Evolutionary conservation across 2,113 vertebrate genomes (phyloP).

Genomic region (Limanda limanda): DNA sequence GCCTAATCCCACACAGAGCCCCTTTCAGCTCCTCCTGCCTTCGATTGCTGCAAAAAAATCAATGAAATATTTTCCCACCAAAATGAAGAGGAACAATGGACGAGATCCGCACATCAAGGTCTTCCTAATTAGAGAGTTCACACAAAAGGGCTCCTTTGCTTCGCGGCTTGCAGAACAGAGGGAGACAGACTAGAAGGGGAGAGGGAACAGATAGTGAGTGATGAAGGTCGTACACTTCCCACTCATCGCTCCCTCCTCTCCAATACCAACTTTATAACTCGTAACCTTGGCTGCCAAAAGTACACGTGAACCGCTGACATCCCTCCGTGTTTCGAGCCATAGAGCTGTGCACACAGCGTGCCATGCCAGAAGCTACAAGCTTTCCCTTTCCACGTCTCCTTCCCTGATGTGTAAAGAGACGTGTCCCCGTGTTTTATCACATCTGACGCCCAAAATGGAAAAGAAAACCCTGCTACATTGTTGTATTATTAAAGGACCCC

Average conservation of each 20-base stretch:
- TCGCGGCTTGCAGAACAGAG: conserved; percentile 48
- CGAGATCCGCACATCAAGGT: conserved; percentile 73
- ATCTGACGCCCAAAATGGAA: conserved; percentile 50
- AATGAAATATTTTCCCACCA: conserved; percentile 87
- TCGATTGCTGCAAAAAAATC: conserved; percentile 79
- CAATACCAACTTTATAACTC: conserved; percentile 64
- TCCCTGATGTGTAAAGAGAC: conserved; percentile 49
- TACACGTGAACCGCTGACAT: neutral
- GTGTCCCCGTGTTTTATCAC: conserved; percentile 54
- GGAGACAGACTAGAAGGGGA: conserved; percentile 16
- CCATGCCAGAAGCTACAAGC: conserved; percentile 43
- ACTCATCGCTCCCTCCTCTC: conserved; percentile 34
- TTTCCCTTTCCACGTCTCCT: conserved; percentile 47
- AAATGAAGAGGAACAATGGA: conserved; percentile 79
- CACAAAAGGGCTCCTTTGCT: conserved; percentile 73
- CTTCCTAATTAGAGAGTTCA: conserved; percentile 81
- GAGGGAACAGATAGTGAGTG: conserved; percentile 48
- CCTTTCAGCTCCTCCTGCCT: conserved; percentile 66
- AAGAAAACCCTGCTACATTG: conserved; percentile 20
- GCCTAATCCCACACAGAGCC: conserved; percentile 82
- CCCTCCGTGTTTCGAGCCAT: conserved; percentile 25
- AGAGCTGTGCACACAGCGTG: conserved; percentile 36
- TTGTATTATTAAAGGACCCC: conserved; percentile 52
- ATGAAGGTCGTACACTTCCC: conserved; percentile 73
- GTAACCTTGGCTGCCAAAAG: conserved; percentile 53